Evolutionary conservation across 2,113 vertebrate species (phyloP).

Genomic region (Spea multiplicata): DNA sequence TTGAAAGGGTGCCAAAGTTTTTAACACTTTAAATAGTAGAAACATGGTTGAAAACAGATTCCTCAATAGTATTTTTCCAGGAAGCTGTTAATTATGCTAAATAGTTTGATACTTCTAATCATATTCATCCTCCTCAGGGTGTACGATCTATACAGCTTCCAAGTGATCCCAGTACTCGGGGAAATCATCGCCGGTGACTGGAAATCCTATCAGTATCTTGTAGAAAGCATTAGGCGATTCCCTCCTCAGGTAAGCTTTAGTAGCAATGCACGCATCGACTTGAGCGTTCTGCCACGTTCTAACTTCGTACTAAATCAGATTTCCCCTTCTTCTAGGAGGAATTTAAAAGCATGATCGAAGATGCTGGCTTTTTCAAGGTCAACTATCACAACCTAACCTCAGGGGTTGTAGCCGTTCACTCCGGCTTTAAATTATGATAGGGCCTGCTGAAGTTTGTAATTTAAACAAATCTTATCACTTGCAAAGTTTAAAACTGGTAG

Average conservation of each 20-base stretch:
- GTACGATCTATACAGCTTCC: conserved; percentile 93
- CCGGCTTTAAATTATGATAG: conserved; percentile 89
- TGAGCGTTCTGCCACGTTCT: too few species aligned
- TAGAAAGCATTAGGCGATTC: conserved; percentile 92
- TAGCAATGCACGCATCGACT: too few species aligned
- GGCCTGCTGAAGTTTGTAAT: too few species aligned
- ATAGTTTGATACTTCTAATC: not conserved
- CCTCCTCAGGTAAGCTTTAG: conserved; percentile 78
- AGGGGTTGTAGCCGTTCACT: conserved; percentile 91
- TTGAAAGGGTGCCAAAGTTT: too few species aligned
- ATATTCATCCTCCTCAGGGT: conserved; percentile 65
- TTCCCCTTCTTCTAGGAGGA: conserved; percentile 76
- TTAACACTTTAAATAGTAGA: too few species aligned
- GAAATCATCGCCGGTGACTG: conserved; percentile 94
- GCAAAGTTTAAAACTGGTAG: too few species aligned
- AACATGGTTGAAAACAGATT: too few species aligned
- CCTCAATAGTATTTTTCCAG: not conserved
- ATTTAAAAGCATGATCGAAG: conserved; percentile 88
- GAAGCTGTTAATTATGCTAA: not conserved
- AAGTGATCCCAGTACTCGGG: conserved; percentile 92
- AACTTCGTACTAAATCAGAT: not conserved
- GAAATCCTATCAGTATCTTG: conserved; percentile 95
- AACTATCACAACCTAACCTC: conserved; percentile 77
- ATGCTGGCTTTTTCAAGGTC: conserved; percentile 83
- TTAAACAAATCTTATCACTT: too few species aligned